Percentiles rank a stretch among this genome's conserved stretches.
Conservation (phyloP, 2,888 invertebrate genomes). For the Drosophila robusta region DNA sequence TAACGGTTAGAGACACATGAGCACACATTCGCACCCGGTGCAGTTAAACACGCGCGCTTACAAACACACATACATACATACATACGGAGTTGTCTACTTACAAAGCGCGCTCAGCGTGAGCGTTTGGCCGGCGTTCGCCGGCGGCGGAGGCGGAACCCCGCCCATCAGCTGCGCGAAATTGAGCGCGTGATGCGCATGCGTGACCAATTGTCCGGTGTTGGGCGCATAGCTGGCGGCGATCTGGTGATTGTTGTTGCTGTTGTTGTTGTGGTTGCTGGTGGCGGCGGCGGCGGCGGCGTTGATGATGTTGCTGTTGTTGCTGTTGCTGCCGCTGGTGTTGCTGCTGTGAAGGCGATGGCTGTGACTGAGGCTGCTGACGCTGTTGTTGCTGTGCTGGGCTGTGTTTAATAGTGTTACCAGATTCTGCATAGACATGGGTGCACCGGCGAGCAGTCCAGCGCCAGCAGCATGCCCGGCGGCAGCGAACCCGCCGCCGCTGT, state of each 20-base stretch:
- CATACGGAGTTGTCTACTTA: conserved; percentile 76
- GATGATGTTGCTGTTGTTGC: conserved; percentile 57
- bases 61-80: conserved; percentile 23
- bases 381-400: conserved; percentile 84
- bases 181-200: conserved; percentile 57
- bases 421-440: conserved; percentile 95
- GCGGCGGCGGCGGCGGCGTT: conserved; percentile 43
- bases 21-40: conserved; percentile 16
- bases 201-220: conserved; percentile 42
- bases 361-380: conserved; percentile 57
- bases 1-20: conserved; percentile 31
- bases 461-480: conserved; percentile 84
- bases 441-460: conserved; percentile 84
- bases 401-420: conserved; percentile 88
- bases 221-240: conserved; percentile 37
- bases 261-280: conserved; percentile 35
- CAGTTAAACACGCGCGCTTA: conserved; percentile 16
- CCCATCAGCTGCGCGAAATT: conserved; percentile 77
- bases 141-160: conserved; percentile 66
- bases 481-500: conserved; percentile 52
- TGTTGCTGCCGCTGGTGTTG: conserved; percentile 47
- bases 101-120: conserved; percentile 85
- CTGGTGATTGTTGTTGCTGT: conserved; percentile 45
- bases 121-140: conserved; percentile 71
- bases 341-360: conserved; percentile 59